Evolutionary conservation across 2,888 invertebrate species (phyloP).

Genomic region (Synergus itoensis): DNA sequence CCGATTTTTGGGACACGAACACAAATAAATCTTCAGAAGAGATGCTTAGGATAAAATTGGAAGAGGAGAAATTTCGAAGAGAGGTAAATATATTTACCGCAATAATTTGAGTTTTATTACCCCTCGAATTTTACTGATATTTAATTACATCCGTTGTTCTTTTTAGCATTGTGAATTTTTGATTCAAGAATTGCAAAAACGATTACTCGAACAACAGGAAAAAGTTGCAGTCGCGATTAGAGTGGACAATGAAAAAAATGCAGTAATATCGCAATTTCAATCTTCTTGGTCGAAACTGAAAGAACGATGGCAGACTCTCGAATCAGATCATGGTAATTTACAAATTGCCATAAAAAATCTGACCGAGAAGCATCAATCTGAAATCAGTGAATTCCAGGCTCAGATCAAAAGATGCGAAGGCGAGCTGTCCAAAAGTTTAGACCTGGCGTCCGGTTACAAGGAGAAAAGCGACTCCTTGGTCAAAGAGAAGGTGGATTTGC

Average conservation of each 20-base stretch:
- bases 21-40: constrained; percentile 72
- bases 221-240: constrained; percentile 88
- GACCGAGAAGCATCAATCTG: constrained; percentile 79
- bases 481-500: constrained; percentile 72
- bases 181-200: constrained; percentile 86
- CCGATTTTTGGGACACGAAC: constrained; percentile 83
- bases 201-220: constrained; percentile 88
- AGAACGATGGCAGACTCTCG: constrained; percentile 73
- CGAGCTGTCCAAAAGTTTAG: constrained; percentile 86
- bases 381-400: constrained; percentile 78
- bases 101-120: background rate
- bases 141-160: constrained; percentile 50
- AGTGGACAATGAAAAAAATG: constrained; percentile 88
- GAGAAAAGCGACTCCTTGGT: constrained; percentile 72
- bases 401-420: constrained; percentile 84
- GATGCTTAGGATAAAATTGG: constrained; percentile 79
- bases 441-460: constrained; percentile 79
- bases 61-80: constrained; percentile 88
- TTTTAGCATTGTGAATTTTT: constrained; percentile 87
- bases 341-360: constrained; percentile 78
- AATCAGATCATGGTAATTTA: constrained; percentile 73
- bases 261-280: constrained; percentile 83
- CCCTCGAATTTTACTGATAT: background rate
- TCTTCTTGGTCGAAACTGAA: constrained; percentile 82
- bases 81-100: constrained; percentile 79